phyloP scores from a whole-genome alignment of 2,797 vertebrate genomes.

The Onychomys torridus region DNA sequence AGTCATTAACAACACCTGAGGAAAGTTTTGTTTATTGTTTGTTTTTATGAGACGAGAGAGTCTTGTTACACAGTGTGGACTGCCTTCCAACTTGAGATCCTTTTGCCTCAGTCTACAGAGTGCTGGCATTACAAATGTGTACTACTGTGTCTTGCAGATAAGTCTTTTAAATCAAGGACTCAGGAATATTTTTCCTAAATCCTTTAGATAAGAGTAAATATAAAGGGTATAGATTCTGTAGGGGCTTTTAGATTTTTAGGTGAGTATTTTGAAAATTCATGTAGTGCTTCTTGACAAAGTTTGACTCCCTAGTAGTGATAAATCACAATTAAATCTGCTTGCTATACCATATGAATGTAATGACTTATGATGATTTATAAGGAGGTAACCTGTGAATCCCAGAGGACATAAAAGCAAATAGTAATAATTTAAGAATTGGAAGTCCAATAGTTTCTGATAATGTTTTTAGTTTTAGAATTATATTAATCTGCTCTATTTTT shows the following conservation, averaged over 20 bases:
- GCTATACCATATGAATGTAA: neutral
- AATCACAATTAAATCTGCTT: neutral
- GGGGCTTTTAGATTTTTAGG: neutral
- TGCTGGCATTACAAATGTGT: neutral
- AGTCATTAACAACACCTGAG: neutral
- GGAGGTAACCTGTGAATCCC: neutral
- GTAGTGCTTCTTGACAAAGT: neutral
- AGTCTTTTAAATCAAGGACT: neutral
- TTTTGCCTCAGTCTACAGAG: neutral
- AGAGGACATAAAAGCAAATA: neutral
- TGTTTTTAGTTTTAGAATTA: conserved; percentile 2
- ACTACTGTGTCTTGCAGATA: neutral
- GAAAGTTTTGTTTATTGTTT: neutral
- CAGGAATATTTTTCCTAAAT: neutral
- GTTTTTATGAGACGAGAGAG: neutral
- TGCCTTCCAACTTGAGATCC: neutral
- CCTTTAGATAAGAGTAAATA: conserved; percentile 5
- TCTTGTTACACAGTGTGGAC: neutral
- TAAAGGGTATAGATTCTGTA: neutral
- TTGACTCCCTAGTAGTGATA: neutral
- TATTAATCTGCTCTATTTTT: neutral
- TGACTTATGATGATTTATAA: conserved; percentile 37
- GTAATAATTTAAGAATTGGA: neutral
- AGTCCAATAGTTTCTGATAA: neutral
- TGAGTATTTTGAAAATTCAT: conserved; percentile 7